A percentile compares a stretch with the other conserved stretches of the same genome.
Evolutionary conservation across 1,140 invertebrate genomes (phyloP).

Genomic region (Dufourea novaeangliae): DNA sequence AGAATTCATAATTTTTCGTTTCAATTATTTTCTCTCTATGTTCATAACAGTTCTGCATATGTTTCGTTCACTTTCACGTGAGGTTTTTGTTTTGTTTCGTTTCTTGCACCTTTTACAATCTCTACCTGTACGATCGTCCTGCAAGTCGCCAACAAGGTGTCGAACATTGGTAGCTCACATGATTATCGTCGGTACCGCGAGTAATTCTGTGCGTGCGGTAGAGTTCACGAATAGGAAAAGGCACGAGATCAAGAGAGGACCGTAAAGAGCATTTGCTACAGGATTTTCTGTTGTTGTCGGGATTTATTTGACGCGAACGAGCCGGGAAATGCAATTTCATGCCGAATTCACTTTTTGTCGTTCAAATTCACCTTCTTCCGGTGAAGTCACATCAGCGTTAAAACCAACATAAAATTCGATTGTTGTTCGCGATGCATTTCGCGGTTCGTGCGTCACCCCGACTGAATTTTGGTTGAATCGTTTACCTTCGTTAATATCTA

Average conservation of each 20-base stretch:
- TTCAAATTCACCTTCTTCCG: slow-evolving; percentile 9
- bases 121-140: slow-evolving; percentile 50
- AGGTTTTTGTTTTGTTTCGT: background rate
- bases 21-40: slow-evolving; percentile 23
- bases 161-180: slow-evolving; percentile 59
- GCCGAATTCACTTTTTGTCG: background rate
- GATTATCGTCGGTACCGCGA: slow-evolving; percentile 57
- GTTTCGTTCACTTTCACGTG: no score
- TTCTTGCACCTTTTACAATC: slow-evolving; percentile 38
- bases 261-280: slow-evolving; percentile 72
- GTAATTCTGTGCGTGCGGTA: slow-evolving; percentile 64
- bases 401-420: no score
- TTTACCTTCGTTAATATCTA: slow-evolving; percentile 78
- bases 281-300: slow-evolving; percentile 56
- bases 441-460: slow-evolving; percentile 55
- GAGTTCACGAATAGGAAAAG: slow-evolving; percentile 63
- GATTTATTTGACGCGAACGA: slow-evolving; percentile 33
- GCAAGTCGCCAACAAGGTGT: slow-evolving; percentile 70
- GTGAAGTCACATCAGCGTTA: no score
- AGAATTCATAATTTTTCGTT: slow-evolving; percentile 30
- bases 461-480: slow-evolving; percentile 56
- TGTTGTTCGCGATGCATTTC: slow-evolving; percentile 32
- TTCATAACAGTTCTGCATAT: no score
- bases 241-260: slow-evolving; percentile 71
- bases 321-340: slow-evolving; percentile 54